Evolutionary conservation across 2,797 vertebrate genomes (phyloP), one percentile per base, ranked within the genome.

Genomic region (Rhinichthys osculus): DNA sequence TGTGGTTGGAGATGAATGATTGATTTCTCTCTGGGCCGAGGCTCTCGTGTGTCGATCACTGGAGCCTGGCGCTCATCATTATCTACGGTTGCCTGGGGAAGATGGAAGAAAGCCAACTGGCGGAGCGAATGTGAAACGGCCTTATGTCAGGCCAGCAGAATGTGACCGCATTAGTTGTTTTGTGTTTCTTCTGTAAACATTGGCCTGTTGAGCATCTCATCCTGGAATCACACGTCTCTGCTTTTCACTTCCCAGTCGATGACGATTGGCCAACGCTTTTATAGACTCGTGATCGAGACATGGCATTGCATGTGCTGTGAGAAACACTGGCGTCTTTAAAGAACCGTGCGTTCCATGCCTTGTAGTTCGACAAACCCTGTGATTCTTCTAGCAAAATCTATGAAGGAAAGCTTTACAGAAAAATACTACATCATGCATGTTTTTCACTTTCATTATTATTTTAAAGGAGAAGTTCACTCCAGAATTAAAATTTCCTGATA

Each of bases 81-180:
- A 81, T 90, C 85, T 80, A 21, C 86, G 86, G 83, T 91, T 90
- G 88, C 89, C 83, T 79, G 73, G 83, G 67, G 67, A 77, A 72
- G 83, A 84, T 85, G 78, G 85, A 85, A 59, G 84, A 57, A 78
- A 23, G 73, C 78, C 83, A 87, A 81, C 66, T 81, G 81, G 87
- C 72, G 33, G 54, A 85, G 78, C 13, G 52, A 33, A 86, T 81
- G 85, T 73, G 78, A 85, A 87, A 80, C 42, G 40, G 57, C 88
- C 81, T 81, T 85, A 87, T 87, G 88, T 87, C 80, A 74, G 71
- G 77, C 78, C 79, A 80, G 47, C 82, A 84, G 82, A 84, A 82
- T 81, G 70, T 44, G 81, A 71, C 72, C 72, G 42, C 33, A 74
- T 84, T 81, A 70, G 71, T 87, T 83, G 54, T 74, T 57, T 86